Conservation (phyloP, 2,797 vertebrate species). For the Gambelia wislizenii region DNA sequence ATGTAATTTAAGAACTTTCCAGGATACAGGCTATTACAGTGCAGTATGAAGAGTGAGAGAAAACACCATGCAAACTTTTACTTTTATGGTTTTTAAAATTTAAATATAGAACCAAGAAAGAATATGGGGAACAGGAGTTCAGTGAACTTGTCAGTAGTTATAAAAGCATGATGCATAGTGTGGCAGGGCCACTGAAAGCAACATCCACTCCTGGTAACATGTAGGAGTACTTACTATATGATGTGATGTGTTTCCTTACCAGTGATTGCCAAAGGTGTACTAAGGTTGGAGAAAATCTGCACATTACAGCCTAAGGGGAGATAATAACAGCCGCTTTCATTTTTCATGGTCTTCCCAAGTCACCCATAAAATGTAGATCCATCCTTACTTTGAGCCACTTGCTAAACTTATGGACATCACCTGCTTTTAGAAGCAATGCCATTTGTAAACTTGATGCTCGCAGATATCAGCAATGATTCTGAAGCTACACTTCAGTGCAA, state of each 20-base stretch:
- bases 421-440: background rate
- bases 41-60: background rate
- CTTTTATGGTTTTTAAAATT: background rate
- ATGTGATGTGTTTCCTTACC: too few relatives aligned
- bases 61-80: background rate
- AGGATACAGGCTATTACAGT: background rate
- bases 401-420: background rate
- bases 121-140: background rate
- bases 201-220: too few relatives aligned
- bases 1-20: background rate
- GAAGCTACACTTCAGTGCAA: background rate
- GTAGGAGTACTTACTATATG: too few relatives aligned
- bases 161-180: background rate
- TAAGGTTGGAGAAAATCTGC: too few relatives aligned
- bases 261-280: too few relatives aligned
- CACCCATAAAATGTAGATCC: background rate
- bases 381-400: background rate
- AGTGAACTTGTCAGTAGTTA: background rate
- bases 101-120: background rate
- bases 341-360: background rate
- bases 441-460: background rate
- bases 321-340: background rate
- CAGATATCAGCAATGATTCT: background rate
- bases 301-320: background rate
- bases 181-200: background rate